Conservation (phyloP, 1,140 invertebrate genomes). For the Berghia stephanieae region DNA sequence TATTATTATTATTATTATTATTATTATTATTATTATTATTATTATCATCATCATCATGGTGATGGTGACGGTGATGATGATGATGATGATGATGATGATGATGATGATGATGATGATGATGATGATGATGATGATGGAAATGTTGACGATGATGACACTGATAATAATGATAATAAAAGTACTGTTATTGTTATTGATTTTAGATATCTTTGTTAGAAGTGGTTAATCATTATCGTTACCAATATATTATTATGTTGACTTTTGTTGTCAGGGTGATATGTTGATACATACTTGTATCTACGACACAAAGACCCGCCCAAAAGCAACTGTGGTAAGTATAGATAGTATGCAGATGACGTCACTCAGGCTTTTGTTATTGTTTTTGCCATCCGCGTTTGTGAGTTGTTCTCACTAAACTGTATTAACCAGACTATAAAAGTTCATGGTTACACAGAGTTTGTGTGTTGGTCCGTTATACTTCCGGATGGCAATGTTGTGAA, state of each 20-base stretch:
- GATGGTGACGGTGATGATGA: conserved; percentile 27
- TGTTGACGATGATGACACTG: background rate
- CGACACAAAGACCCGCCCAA: background rate
- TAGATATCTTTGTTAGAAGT: background rate
- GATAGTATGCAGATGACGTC: too few species aligned
- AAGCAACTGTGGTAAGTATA: conserved; percentile 21
- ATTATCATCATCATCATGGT: conserved; percentile 3
- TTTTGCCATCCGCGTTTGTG: too few species aligned
- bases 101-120: conserved; percentile 36
- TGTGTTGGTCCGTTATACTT: too few species aligned
- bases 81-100: conserved; percentile 34
- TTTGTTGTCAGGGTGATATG: conserved; percentile 23
- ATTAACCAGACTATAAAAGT: too few species aligned
- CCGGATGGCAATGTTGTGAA: too few species aligned
- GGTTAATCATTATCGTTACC: background rate
- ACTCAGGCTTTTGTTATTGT: too few species aligned
- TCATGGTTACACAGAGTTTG: too few species aligned
- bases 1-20: background rate
- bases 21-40: background rate
- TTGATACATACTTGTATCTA: conserved; percentile 21
- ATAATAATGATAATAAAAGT: background rate
- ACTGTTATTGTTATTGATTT: background rate
- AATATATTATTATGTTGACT: background rate
- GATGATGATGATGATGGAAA: conserved; percentile 26
- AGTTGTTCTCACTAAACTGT: too few species aligned